Evolutionary conservation across 2,113 vertebrate species (phyloP).

Genomic region (Synchiropus splendidus): DNA sequence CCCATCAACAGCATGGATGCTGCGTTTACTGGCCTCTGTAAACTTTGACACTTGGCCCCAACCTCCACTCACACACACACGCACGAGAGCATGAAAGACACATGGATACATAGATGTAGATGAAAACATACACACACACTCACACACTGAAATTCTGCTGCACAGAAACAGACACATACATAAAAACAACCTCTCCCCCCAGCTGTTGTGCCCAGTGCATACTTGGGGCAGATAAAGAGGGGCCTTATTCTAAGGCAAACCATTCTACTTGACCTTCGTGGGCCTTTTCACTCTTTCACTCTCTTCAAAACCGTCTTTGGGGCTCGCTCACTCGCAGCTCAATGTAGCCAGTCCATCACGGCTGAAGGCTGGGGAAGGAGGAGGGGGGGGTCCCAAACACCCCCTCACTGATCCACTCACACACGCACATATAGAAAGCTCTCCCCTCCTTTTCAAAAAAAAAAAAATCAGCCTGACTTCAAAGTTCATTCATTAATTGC

Average conservation of each 20-base stretch:
- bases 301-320: constrained; percentile 93
- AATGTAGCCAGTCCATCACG: constrained; percentile 91
- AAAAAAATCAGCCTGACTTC: constrained; percentile 77
- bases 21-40: constrained; percentile 78
- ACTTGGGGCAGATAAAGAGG: constrained; percentile 93
- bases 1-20: constrained; percentile 77
- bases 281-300: constrained; percentile 88
- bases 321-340: constrained; percentile 71
- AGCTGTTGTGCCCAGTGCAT: constrained; percentile 83
- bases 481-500: constrained; percentile 99
- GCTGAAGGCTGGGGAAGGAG: constrained; percentile 76
- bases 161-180: constrained; percentile 31
- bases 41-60: constrained; percentile 42
- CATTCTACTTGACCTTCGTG: constrained; percentile 98
- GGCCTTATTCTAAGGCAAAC: constrained; percentile 88
- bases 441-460: constrained; percentile 25
- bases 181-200: constrained; percentile 41
- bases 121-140: constrained; percentile 15
- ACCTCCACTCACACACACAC: constrained; percentile 12
- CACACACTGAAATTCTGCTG: constrained; percentile 4
- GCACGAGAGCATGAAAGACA: constrained; percentile 5
- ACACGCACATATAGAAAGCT: constrained; percentile 12
- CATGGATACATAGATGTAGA: not conserved
- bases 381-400: constrained; percentile 79
- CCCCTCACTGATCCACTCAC: constrained; percentile 10